A percentile compares a stretch with the other conserved stretches of the same genome.
phyloP scores from a whole-genome alignment of 2,888 invertebrate genomes.

The Bhutanitis thaidina region DNA sequence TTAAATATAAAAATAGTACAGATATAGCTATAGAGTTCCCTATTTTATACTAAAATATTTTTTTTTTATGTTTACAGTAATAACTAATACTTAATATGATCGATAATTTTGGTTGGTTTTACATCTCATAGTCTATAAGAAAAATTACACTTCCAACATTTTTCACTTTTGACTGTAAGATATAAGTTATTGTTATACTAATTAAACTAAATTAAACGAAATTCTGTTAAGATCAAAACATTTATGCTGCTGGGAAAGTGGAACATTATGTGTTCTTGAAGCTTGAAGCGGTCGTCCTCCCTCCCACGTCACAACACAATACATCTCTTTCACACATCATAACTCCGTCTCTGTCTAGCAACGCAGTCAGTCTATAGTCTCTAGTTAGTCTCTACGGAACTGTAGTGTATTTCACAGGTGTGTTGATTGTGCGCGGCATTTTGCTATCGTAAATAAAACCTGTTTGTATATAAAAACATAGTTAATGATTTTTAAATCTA shows the following conservation, averaged over 20 bases:
- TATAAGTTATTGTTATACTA: too few species aligned
- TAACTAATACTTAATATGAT: too few species aligned
- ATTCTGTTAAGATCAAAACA: constrained; percentile 27
- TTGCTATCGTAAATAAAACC: constrained; percentile 60
- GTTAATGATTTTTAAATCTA: neutral
- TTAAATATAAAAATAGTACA: too few species aligned
- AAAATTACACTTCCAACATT: too few species aligned
- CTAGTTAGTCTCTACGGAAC: constrained; percentile 62
- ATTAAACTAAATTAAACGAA: constrained; percentile 15
- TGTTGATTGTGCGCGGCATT: constrained; percentile 39
- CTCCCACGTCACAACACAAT: constrained; percentile 48
- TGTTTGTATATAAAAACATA: constrained; percentile 33
- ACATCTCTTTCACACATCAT: constrained; percentile 61
- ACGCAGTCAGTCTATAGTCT: constrained; percentile 41
- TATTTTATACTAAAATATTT: too few species aligned
- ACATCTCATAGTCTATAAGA: too few species aligned
- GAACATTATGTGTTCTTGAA: constrained; percentile 63
- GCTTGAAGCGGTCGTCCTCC: constrained; percentile 67
- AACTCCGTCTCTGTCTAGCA: constrained; percentile 59
- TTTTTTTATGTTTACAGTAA: too few species aligned
- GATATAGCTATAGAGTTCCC: too few species aligned
- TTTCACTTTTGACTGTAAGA: too few species aligned
- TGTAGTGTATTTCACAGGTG: constrained; percentile 59
- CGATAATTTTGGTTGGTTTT: too few species aligned
- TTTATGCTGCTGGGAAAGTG: constrained; percentile 41